Percentiles rank a stretch among this genome's conserved stretches.
phyloP scores from a whole-genome alignment of 2,888 invertebrate genomes.

The Caenorhabditis wallacei region DNA sequence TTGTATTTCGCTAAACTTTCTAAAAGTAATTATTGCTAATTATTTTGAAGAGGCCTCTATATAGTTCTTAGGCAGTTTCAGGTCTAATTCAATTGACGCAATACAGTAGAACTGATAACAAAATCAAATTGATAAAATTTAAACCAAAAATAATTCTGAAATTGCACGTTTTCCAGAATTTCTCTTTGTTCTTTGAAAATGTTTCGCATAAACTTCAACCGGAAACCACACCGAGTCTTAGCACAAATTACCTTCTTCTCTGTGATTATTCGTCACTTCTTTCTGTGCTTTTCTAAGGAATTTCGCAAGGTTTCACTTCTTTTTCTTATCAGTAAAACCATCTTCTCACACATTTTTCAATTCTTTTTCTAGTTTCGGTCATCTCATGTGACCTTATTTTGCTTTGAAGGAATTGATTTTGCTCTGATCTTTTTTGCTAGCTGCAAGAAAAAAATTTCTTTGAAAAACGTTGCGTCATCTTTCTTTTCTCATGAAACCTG shows the following conservation, averaged over 20 bases:
- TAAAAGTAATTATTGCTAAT: neutral
- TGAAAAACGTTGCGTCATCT: neutral
- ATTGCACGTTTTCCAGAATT: neutral
- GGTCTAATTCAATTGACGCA: conserved; percentile 9
- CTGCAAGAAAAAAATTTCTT: neutral
- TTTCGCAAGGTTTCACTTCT: conserved; percentile 8
- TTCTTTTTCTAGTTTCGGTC: neutral
- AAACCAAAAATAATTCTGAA: conserved; percentile 1
- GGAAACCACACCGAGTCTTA: conserved; percentile 2
- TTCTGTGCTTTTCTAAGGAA: neutral
- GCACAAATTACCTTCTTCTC: neutral
- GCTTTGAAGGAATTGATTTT: neutral
- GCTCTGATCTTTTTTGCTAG: neutral
- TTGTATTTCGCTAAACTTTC: neutral
- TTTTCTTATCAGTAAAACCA: neutral
- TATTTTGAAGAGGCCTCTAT: neutral
- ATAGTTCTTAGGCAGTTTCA: neutral
- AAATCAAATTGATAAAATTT: conserved; percentile 1
- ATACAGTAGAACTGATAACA: conserved; percentile 1
- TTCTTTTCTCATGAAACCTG: neutral
- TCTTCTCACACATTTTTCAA: neutral
- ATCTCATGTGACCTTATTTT: neutral
- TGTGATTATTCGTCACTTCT: neutral
- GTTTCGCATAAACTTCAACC: neutral
- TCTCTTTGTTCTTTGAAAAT: conserved; percentile 6